Evolutionary conservation across 2,797 vertebrate genomes (phyloP), one percentile per base, ranked within the genome.

Genomic region (Sebastes baramenuke): DNA sequence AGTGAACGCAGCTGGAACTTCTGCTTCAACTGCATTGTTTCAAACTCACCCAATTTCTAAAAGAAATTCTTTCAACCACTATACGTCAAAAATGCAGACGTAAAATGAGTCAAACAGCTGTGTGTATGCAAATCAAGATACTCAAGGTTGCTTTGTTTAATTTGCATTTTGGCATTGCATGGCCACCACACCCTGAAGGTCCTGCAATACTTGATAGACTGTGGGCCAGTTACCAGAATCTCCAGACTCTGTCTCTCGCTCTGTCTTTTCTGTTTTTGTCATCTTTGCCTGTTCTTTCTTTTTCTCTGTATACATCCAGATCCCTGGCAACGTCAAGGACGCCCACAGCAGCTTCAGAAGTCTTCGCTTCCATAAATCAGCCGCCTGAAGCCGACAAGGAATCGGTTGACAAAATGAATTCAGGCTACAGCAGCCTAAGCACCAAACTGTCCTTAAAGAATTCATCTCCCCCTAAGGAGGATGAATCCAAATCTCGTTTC

Each of bases 371-470:
- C 22, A 85, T 83, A 38, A 76, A 30, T 32, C 79, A 14, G 4
- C 67, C 52, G 2, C 34, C 34, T 6, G n/a, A 75, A 65, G 32
- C 49, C 11, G 80, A 75, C 25, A 62, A 56, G 65, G 84, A 79
- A 46, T 71, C 72, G 0, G 80, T 22, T 2, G 61, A 67, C 83
- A 80, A 73, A 27, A 95, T 96, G 95, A 92, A 68, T 77, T 88
- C 86, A 14, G 84, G 87, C 61, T 82, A 89, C 75, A 86, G 88
- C 59, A 87, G 89, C 78, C 75, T 94, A 68, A 97, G 89, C 64
- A 84, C 94, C 24, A 96, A 75, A 1, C 80, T 97, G 74, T 95
- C 59, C n/a, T 30, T 94, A 69, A 94, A 81, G 27, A 93, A 82
- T 27, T 29, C 27, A 0, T 59, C 79, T 20, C 14, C 75, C 0